A percentile compares a stretch with the other conserved stretches of the same genome.
Evolutionary conservation across 2,797 vertebrate genomes (phyloP).

Genomic region (Hoplostethus atlanticus): DNA sequence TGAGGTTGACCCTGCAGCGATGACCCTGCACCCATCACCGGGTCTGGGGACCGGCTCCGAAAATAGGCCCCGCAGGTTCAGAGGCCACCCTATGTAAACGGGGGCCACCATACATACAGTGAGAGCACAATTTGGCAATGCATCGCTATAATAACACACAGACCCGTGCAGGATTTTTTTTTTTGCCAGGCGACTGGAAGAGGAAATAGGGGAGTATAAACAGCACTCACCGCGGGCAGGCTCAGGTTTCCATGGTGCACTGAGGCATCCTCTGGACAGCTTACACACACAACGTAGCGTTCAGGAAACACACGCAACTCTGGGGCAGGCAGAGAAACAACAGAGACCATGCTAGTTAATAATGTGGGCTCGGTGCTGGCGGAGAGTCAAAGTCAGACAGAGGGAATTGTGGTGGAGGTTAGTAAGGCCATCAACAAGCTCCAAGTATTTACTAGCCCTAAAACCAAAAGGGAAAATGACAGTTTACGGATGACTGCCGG

Average conservation of each 20-base stretch:
- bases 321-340: conserved; percentile 74
- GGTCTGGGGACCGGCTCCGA: conserved; percentile 18
- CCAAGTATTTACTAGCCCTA: conserved; percentile 67
- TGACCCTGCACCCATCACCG: conserved; percentile 19
- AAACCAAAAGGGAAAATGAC: conserved; percentile 60
- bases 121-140: conserved; percentile 75
- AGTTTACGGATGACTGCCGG: conserved; percentile 61
- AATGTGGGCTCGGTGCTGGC: conserved; percentile 70
- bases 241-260: conserved; percentile 78
- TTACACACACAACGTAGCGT: conserved; percentile 91
- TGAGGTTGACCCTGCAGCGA: conserved; percentile 45
- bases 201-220: conserved; percentile 83
- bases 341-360: conserved; percentile 70
- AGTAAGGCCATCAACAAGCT: conserved; percentile 66
- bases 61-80: conserved; percentile 24
- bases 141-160: conserved; percentile 75
- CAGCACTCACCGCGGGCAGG: conserved; percentile 80
- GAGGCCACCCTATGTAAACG: conserved; percentile 48
- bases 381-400: conserved; percentile 61
- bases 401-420: conserved; percentile 67
- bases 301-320: conserved; percentile 94
- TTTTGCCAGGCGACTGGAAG: conserved; percentile 76
- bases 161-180: conserved; percentile 61
- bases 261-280: conserved; percentile 83
- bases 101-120: conserved; percentile 64